Evolutionary conservation across 2,797 vertebrate species (phyloP).

Genomic region (Pelobates cultripes): DNA sequence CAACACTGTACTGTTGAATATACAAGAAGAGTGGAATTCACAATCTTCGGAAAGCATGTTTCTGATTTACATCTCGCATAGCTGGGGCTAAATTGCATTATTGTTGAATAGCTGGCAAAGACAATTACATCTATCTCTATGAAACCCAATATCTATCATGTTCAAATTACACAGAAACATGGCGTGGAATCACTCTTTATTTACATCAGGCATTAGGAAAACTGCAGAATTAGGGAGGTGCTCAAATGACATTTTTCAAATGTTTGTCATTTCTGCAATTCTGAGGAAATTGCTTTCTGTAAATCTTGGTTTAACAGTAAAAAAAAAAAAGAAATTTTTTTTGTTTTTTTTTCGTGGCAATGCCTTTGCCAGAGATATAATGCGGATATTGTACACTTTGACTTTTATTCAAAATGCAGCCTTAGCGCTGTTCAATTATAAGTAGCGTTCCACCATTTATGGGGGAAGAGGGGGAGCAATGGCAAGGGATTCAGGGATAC

Average conservation of each 20-base stretch:
- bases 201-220: constrained; percentile 68
- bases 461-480: constrained; percentile 65
- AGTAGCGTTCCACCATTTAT: too few relatives aligned
- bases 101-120: constrained; percentile 51
- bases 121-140: constrained; percentile 51
- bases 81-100: constrained; percentile 44
- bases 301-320: constrained; percentile 75
- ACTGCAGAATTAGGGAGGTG: constrained; percentile 70
- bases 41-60: constrained; percentile 34
- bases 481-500: constrained; percentile 65
- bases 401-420: constrained; percentile 75
- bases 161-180: constrained; percentile 51
- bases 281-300: constrained; percentile 77
- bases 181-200: constrained; percentile 57
- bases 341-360: constrained; percentile 71
- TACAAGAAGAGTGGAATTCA: constrained; percentile 36
- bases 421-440: constrained; percentile 71
- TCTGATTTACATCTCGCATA: constrained; percentile 52
- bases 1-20: constrained; percentile 43
- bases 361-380: constrained; percentile 72
- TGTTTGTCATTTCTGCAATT: constrained; percentile 71
- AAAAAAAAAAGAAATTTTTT: constrained; percentile 70
- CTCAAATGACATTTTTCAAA: constrained; percentile 74
- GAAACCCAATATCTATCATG: constrained; percentile 55
- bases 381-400: constrained; percentile 75